Conservation (phyloP, 2,888 invertebrate genomes). For the Allophyes oxyacanthae region DNA sequence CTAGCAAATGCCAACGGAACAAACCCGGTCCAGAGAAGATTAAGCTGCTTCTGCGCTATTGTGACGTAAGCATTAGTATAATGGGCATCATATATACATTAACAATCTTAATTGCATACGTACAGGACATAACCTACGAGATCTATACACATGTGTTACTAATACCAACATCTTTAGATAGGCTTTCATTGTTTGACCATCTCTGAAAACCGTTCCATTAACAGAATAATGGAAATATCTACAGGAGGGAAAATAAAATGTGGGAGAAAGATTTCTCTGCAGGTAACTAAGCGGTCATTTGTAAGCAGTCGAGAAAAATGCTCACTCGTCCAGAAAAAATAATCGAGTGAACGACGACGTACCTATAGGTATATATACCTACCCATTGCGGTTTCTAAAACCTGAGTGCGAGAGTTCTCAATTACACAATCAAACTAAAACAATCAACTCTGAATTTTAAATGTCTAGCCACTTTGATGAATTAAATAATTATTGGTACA, state of each 20-base stretch:
- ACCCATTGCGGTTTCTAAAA: constrained; percentile 35
- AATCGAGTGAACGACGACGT: constrained; percentile 68
- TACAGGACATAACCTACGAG: constrained; percentile 33
- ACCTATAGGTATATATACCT: constrained; percentile 44
- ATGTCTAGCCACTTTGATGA: constrained; percentile 44
- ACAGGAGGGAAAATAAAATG: constrained; percentile 80
- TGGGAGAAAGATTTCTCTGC: constrained; percentile 79
- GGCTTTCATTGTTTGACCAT: constrained; percentile 78
- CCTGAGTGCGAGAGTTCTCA: constrained; percentile 18
- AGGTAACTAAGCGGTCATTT: constrained; percentile 85
- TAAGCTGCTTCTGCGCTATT: constrained; percentile 27
- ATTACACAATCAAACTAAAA: constrained; percentile 39
- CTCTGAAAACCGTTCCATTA: constrained; percentile 82
- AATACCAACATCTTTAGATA: constrained; percentile 66
- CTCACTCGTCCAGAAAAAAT: constrained; percentile 84
- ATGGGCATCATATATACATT: constrained; percentile 11
- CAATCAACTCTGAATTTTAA: constrained; percentile 32
- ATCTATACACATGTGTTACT: constrained; percentile 48
- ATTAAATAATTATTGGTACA: constrained; percentile 51
- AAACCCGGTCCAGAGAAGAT: constrained; percentile 20
- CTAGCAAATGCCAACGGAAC: constrained; percentile 5
- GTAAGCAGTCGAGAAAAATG: constrained; percentile 85
- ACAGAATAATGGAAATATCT: constrained; percentile 83
- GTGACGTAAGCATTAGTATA: constrained; percentile 28
- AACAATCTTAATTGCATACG: constrained; percentile 41